Evolutionary conservation across 35 echinoderm and acorn worm species (phyloP).

Genomic region (Holothuria glaberrima): DNA sequence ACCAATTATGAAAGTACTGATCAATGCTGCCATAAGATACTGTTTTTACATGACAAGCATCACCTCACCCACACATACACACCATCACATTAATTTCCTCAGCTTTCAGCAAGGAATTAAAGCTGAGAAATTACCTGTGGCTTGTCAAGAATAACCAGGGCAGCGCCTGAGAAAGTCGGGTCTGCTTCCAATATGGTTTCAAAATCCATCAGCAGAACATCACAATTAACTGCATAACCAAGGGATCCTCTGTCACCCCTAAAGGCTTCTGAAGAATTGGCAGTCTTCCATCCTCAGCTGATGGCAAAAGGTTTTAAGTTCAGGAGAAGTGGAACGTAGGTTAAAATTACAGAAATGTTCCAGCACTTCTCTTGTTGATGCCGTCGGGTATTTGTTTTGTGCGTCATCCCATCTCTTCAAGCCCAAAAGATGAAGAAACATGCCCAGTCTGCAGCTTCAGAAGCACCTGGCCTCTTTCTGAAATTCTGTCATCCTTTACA

Average conservation of each 20-base stretch:
- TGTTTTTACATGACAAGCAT: too few relatives aligned
- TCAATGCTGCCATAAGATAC: too few relatives aligned
- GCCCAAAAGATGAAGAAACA: not conserved
- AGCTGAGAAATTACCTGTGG: constrained; percentile 11
- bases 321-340: constrained; percentile 2
- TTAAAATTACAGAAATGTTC: constrained; percentile 28
- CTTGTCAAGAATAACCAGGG: constrained; percentile 17
- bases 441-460: not conserved
- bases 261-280: not conserved
- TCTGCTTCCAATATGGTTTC: not conserved
- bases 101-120: too few relatives aligned
- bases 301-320: constrained; percentile 12
- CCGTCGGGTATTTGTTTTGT: not conserved
- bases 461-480: constrained; percentile 6
- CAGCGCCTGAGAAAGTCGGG: not conserved
- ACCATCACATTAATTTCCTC: too few relatives aligned
- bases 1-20: too few relatives aligned
- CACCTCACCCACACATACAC: too few relatives aligned
- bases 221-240: not conserved
- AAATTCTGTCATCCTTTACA: not conserved
- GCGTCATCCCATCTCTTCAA: constrained; percentile 31
- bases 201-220: not conserved
- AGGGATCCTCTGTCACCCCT: not conserved
- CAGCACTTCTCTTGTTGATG: constrained; percentile 19
- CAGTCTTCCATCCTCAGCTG: constrained; percentile 5